Percentiles rank a stretch among this genome's conserved stretches.
Evolutionary conservation across 2,888 invertebrate genomes (phyloP).

Genomic region (Plebejus melissa): DNA sequence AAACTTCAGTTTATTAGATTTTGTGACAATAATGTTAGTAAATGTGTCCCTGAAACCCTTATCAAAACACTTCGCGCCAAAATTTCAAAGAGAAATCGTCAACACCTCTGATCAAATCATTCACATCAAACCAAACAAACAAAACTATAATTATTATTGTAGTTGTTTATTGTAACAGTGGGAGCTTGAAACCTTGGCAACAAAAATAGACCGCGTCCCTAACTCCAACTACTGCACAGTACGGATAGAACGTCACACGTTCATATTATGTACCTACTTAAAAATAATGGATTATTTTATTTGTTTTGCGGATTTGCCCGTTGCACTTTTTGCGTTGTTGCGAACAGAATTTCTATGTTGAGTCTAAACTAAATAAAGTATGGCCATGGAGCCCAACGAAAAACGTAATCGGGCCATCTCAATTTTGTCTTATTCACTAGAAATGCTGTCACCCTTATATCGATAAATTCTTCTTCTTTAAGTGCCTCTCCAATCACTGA

Average conservation of each 20-base stretch:
- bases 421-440: too few species aligned
- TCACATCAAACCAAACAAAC: not conserved
- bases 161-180: not conserved
- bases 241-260: slow-evolving; percentile 1
- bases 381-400: too few species aligned
- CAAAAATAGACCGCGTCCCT: slow-evolving; percentile 25
- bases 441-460: too few species aligned
- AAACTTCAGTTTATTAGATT: too few species aligned
- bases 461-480: too few species aligned
- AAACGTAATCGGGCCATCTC: too few species aligned
- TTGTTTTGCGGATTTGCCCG: not conserved
- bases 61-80: not conserved
- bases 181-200: slow-evolving; percentile 22
- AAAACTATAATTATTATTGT: not conserved
- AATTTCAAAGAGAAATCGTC: not conserved
- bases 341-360: not conserved
- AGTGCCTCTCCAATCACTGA: too few species aligned
- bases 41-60: not conserved
- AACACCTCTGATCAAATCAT: not conserved
- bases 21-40: too few species aligned
- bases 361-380: too few species aligned
- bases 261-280: not conserved
- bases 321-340: not conserved
- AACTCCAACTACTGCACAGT: not conserved
- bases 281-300: not conserved